Base-by-base conservation (phyloP, 2,797 vertebrate species). In the Neopelma chrysocephalum region DNA sequence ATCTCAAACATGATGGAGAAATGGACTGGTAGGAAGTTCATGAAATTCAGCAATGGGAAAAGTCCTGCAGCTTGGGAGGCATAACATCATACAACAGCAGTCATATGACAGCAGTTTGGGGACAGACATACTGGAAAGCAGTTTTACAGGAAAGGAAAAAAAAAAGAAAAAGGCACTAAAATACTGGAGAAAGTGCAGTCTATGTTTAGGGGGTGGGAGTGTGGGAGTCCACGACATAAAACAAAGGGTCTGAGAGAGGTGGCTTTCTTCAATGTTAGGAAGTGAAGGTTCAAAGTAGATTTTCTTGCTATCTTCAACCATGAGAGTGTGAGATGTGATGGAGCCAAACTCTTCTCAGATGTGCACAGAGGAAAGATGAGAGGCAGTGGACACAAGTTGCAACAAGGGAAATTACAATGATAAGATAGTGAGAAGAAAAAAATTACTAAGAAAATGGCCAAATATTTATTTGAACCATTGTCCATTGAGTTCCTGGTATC, bases 51-150 rank as follows among this genome's bases (percentile, higher is more conserved):
- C 17, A 26, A 9, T 2, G 5, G 7, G 20, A 89, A 82, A 42
- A 51, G 19, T 60, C 14, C 48, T 79, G 20, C 27, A 68, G 11
- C 22, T 13, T 3, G 6, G 38, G 10, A n/a, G 2, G 45, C 77
- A 65, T 26, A 56, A 53, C 18, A 18, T 42, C 29, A 20, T 29
- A 17, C 0, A 2, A n/a, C 36, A 68, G 15, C 0, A 3, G 29
- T 20, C 45, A 20, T 34, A 17, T 0, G 4, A 36, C 45, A 75
- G 15, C 0, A 3, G 26, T 22, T 45, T 68, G 13, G 5, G 14
- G 7, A 15, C 20, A 80, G 26, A 42, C 21, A 56, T 20, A 36
- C 7, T 53, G 36, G 32, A 84, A 75, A 75, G 10, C 5, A 73
- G 23, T 13, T 83, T 80, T 80, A 15, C 26, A 83, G 42, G 42